Evolutionary conservation across 37 sponge, comb jelly and placozoan species (phyloP).

Genomic region (Eunapius fragilis): DNA sequence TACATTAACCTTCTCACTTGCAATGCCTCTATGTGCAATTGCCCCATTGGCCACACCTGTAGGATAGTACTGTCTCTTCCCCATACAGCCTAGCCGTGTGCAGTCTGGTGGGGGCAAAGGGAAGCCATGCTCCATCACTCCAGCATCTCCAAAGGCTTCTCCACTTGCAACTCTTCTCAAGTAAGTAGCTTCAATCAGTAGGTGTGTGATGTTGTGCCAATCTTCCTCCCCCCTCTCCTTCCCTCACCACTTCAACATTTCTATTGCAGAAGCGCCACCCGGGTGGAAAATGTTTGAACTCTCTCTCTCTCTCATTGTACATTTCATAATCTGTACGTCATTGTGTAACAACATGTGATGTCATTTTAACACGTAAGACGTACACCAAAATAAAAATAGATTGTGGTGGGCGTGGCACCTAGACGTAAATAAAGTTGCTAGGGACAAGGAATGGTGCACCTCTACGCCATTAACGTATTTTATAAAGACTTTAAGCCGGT

Average conservation of each 20-base stretch:
- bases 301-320: background rate
- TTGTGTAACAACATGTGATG: background rate
- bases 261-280: background rate
- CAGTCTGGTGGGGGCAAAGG: background rate
- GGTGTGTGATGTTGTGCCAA: background rate
- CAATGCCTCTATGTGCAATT: too few relatives aligned
- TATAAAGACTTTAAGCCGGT: slow-evolving; percentile 78
- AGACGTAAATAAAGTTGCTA: background rate
- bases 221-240: background rate
- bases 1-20: too few relatives aligned
- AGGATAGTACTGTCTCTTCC: background rate
- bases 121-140: background rate
- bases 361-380: too few relatives aligned
- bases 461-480: slow-evolving; percentile 78
- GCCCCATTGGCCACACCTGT: too few relatives aligned
- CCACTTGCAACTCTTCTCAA: background rate
- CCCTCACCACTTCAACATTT: background rate
- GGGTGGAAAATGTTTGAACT: background rate
- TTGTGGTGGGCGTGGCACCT: background rate
- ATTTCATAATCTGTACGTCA: background rate
- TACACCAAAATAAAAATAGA: too few relatives aligned
- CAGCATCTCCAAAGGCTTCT: background rate
- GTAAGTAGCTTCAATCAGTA: background rate
- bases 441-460: slow-evolving; percentile 47
- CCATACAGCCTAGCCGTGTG: background rate